Base-by-base conservation (phyloP, 2,888 invertebrate species). In the Sericinus montela region DNA sequence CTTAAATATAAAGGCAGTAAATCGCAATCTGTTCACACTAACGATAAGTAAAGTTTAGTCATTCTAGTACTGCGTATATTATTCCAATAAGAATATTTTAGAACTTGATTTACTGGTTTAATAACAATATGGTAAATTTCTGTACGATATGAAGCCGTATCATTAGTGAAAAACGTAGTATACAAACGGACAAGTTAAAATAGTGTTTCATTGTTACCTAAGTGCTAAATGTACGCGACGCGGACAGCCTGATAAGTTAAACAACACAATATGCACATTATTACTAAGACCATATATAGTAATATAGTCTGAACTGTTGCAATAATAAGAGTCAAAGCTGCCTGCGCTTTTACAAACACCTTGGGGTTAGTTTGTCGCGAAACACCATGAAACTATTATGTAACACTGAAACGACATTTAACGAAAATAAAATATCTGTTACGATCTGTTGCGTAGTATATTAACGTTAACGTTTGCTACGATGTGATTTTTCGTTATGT, bases 381-480 rank as follows among this genome's bases (percentile, higher is more conserved):
- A 10, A 50, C 50, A 50, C 45, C 45, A 50, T 50, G 44, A 52
- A 54, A 45, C 29, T 53, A 35, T 55, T 55, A 51, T 45, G 47
- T 53, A 53, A 63, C 53, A 53, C 35, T 46, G 52, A 52, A 52
- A 45, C 35, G 63, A 65, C 77, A 75, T 77, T 77, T 72, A 67
- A 65, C 59, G 52, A 58, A 62, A 64, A 69, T 67, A 64, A 52
- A 50, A 29, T 42, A 14, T 37, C 52, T 52, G 4, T 1, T 32
- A 32, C 32, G 37, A 54, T 50, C 38, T 43, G 44, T 57, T 58
- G 55, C 54, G 52, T 48, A 38, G 28, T 47, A 11, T 34, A 34
- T 40, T 36, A 35, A 30, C 42, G n/a, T n/a, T n/a, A n/a, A n/a
- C n/a, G n/a, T n/a, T n/a, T n/a, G n/a, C n/a, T n/a, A n/a, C n/a